Conservation (phyloP, 2,888 invertebrate species). For the Gnatocerus cornutus region DNA sequence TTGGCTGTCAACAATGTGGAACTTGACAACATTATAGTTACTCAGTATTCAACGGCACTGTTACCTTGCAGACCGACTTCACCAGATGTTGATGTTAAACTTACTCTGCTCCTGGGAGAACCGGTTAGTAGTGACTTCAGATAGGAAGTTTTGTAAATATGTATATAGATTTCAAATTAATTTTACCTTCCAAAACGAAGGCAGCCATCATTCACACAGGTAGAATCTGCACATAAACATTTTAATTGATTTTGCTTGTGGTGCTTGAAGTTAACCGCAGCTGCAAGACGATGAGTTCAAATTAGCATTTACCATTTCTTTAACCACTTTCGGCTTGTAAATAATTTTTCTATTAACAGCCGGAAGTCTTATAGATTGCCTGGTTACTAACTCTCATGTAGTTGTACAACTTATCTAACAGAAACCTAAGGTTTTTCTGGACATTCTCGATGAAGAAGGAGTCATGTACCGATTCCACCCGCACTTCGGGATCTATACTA, state of each 20-base stretch:
- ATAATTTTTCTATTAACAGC: conserved; percentile 42
- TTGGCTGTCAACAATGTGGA: conserved; percentile 69
- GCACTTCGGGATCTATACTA: conserved; percentile 54
- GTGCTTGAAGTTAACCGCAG: neutral
- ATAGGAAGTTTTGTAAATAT: neutral
- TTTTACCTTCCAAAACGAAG: too few species aligned
- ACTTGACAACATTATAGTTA: conserved; percentile 59
- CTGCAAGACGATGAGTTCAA: too few species aligned
- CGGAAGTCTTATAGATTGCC: conserved; percentile 46
- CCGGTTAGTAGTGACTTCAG: conserved; percentile 21
- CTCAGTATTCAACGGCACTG: conserved; percentile 69
- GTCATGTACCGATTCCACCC: conserved; percentile 52
- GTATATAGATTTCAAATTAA: too few species aligned
- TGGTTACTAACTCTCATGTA: conserved; percentile 47
- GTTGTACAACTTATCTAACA: conserved; percentile 46
- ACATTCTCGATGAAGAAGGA: conserved; percentile 39
- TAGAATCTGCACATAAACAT: conserved; percentile 2
- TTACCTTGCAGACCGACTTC: conserved; percentile 80
- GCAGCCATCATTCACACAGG: neutral
- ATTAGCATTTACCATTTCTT: neutral
- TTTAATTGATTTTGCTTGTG: conserved; percentile 11
- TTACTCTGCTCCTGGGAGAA: conserved; percentile 55
- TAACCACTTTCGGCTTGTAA: conserved; percentile 49
- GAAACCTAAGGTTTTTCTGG: conserved; percentile 50
- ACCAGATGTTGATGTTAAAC: conserved; percentile 73